Base-by-base conservation (phyloP, 1,140 invertebrate genomes). In the Drosophila serrata region DNA sequence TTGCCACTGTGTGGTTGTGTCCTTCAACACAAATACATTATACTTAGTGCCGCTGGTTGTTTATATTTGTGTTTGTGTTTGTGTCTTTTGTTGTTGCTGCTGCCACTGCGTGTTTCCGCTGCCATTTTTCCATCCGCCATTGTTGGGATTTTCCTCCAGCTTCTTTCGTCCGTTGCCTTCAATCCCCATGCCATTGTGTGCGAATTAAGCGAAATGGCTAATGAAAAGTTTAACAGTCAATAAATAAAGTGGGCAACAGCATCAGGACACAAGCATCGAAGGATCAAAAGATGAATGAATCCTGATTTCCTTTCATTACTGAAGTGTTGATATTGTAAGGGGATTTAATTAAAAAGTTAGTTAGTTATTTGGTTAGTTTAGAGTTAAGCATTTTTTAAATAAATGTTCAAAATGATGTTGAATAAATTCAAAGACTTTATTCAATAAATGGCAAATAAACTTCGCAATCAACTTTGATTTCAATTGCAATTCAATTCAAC, bases 151-250 rank as follows among this genome's bases (percentile, higher is more conserved):
- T 48, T n/a, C 15, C n/a, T n/a, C 45, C 35, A 40, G 33, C 37
- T 39, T 39, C 45, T 17, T 17, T 7, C 22, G 37, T 35, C 45
- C 40, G n/a, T 55, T 60, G 48, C 72, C 75, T 77, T 88, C 76
- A 88, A 80, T 88, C 82, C 80, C 82, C 49, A 49, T 59, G 76
- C 73, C 78, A 84, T 87, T 87, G 84, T 87, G 80, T 87, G 84
- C 72, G 84, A 84, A 87, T 87, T 87, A 88, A 87, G 77, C 85
- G 85, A 87, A 87, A 87, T 87, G 84, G 84, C 84, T 87, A 87
- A 87, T 87, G 84, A 88, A 87, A 87, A 87, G 84, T 87, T 87
- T 87, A 87, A 87, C 84, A 87, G 84, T 84, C 84, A 88, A 90
- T 88, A 87, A 87, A 87, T 87, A 87, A 88, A 67, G 67, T 62